A percentile compares a stretch with the other conserved stretches of the same genome.
These are phyloP conservation scores for Catajapyx aquilonaris DNA, from an alignment of 1,140 invertebrate species.

Conservation along the genomic window DNA sequence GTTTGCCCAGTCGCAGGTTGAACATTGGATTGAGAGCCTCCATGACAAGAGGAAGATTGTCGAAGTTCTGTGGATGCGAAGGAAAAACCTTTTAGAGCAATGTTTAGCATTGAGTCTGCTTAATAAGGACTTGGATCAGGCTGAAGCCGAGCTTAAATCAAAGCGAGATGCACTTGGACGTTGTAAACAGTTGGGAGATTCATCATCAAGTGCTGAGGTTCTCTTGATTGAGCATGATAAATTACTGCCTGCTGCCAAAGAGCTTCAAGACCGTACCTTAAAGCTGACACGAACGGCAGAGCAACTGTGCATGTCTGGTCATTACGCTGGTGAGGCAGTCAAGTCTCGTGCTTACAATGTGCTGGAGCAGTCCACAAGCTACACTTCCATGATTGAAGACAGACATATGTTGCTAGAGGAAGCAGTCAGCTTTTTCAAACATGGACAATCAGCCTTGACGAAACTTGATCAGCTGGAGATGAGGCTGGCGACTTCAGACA, in stretches of 20 bases:
- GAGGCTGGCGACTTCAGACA: conserved; percentile 32
- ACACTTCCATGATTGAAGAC: conserved; percentile 45
- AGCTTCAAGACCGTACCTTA: conserved; percentile 50
- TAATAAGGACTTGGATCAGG: conserved; percentile 44
- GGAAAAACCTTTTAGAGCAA: conserved; percentile 37
- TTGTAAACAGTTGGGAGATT: conserved; percentile 36
- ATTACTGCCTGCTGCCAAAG: conserved; percentile 45
- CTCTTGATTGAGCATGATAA: conserved; percentile 45
- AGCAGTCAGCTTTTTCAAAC: conserved; percentile 51
- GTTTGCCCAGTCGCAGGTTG: conserved; percentile 39
- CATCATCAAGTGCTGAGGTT: conserved; percentile 40
- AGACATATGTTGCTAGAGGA: conserved; percentile 40
- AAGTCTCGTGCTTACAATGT: conserved; percentile 45
- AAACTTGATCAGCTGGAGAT: conserved; percentile 56
- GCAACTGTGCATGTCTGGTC: conserved; percentile 41
- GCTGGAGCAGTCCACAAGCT: conserved; percentile 48
- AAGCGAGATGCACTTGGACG: conserved; percentile 16
- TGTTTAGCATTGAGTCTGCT: conserved; percentile 50
- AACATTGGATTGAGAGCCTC: conserved; percentile 49
- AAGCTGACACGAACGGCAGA: conserved; percentile 59
- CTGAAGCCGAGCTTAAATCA: conserved; percentile 34
- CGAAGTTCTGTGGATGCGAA: conserved; percentile 46
- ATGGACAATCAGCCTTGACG: conserved; percentile 41
- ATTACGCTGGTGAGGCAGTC: conserved; percentile 46
- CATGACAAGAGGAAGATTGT: conserved; percentile 51